Evolutionary conservation across 2,113 vertebrate species (phyloP).

Genomic region (Aphelocoma coerulescens): DNA sequence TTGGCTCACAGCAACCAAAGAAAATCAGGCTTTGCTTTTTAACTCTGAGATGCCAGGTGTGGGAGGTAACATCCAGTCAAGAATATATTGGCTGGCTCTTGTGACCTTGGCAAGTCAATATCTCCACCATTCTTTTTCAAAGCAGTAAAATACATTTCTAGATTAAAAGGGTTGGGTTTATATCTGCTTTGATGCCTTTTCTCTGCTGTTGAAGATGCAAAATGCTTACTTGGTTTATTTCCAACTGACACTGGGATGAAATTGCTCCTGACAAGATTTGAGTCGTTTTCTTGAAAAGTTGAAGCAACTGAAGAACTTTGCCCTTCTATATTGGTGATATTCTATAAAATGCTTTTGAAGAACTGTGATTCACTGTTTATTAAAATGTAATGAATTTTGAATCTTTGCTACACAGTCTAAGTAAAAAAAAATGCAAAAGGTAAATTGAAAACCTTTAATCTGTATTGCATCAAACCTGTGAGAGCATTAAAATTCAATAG

Average conservation of each 20-base stretch:
- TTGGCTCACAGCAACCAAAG: background rate
- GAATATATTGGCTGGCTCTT: background rate
- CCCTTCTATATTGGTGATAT: background rate
- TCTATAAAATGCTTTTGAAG: background rate
- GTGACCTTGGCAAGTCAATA: background rate
- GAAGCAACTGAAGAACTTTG: background rate
- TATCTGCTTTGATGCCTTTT: background rate
- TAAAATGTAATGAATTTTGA: background rate
- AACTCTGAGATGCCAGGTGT: background rate
- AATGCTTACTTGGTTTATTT: background rate
- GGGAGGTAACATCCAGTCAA: background rate
- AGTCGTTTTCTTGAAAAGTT: background rate
- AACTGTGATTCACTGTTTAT: background rate
- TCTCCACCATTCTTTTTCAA: background rate
- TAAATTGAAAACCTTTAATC: conserved; percentile 5
- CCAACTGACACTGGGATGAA: background rate
- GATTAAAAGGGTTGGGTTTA: background rate
- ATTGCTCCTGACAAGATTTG: background rate
- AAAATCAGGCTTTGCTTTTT: background rate
- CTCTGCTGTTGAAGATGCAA: background rate
- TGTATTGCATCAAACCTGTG: background rate
- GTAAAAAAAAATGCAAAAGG: background rate
- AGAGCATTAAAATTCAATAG: background rate
- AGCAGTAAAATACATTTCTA: background rate
- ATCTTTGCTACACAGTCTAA: background rate